Conservation (phyloP, 2,888 invertebrate genomes). For the Xylota segnis region DNA sequence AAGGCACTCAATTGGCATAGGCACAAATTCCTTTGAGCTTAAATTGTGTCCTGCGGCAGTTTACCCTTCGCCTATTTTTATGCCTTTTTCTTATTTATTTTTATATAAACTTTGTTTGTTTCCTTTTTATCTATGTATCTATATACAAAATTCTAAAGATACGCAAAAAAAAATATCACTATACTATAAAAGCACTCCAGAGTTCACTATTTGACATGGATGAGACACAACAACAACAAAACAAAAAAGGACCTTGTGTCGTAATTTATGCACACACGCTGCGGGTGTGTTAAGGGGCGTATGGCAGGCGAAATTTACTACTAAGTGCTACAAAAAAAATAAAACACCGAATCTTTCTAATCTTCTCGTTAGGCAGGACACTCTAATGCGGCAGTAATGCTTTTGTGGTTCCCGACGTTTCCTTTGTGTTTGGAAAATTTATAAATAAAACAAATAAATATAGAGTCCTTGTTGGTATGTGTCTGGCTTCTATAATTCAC, state of each 20-base stretch:
- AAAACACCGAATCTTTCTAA: background rate
- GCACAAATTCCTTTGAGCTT: slow-evolving; percentile 71
- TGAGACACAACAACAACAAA: slow-evolving; percentile 67
- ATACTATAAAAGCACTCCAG: slow-evolving; percentile 57
- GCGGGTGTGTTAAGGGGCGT: slow-evolving; percentile 64
- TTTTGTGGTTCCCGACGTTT: slow-evolving; percentile 3
- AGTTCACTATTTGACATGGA: slow-evolving; percentile 68
- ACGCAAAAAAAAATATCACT: slow-evolving; percentile 46
- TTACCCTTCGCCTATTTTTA: slow-evolving; percentile 24
- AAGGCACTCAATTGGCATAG: slow-evolving; percentile 85
- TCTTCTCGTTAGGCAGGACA: slow-evolving; percentile 10
- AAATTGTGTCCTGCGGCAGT: slow-evolving; percentile 53
- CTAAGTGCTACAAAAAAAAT: slow-evolving; percentile 36
- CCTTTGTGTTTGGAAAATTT: slow-evolving; percentile 7
- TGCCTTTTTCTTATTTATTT: slow-evolving; percentile 3
- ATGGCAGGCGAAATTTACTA: slow-evolving; percentile 56
- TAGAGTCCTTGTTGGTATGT: slow-evolving; percentile 7
- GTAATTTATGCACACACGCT: slow-evolving; percentile 68
- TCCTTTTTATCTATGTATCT: background rate
- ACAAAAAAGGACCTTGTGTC: slow-evolving; percentile 58
- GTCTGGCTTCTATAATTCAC: slow-evolving; percentile 28
- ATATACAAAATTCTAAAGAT: slow-evolving; percentile 11
- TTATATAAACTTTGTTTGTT: background rate
- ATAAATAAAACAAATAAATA: slow-evolving; percentile 31
- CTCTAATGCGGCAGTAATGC: background rate